These are phyloP conservation scores for Drosophila infuscata DNA, from an alignment of 2,888 invertebrate species.

Conservation along the genomic window DNA sequence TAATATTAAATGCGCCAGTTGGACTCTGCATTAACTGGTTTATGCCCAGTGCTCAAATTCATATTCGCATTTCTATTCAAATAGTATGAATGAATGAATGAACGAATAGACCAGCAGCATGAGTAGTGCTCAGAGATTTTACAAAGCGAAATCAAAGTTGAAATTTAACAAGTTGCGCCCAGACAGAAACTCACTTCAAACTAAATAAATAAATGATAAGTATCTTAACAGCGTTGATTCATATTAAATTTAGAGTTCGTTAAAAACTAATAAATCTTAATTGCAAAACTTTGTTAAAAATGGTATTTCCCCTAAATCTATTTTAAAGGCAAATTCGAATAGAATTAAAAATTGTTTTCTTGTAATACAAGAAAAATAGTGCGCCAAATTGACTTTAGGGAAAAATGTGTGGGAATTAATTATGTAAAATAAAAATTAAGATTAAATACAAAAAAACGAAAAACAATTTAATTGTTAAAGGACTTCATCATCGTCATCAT, in stretches of 20 bases:
- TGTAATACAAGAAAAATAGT: too few relatives aligned
- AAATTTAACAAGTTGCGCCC: background rate
- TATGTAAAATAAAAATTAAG: too few relatives aligned
- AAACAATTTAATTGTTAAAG: background rate
- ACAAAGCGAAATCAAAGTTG: background rate
- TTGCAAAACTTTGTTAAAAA: background rate
- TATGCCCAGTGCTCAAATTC: constrained; percentile 14
- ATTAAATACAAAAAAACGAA: background rate
- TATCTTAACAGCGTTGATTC: background rate
- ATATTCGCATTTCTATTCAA: constrained; percentile 14
- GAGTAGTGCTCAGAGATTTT: background rate
- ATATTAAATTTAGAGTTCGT: background rate
- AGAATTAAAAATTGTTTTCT: too few relatives aligned
- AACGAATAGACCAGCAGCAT: background rate
- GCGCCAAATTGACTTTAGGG: too few relatives aligned
- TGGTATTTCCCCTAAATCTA: background rate
- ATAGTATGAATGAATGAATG: constrained; percentile 1
- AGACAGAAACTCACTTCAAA: background rate
- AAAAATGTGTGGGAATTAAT: too few relatives aligned
- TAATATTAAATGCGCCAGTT: constrained; percentile 69
- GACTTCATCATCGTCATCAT: constrained; percentile 11
- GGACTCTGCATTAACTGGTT: constrained; percentile 29
- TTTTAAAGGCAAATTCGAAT: background rate
- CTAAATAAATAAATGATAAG: background rate
- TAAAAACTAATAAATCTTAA: background rate